Percentiles rank a stretch among this genome's conserved stretches.
Evolutionary conservation across 2,888 invertebrate genomes (phyloP).

Genomic region (Coremacera marginata): DNA sequence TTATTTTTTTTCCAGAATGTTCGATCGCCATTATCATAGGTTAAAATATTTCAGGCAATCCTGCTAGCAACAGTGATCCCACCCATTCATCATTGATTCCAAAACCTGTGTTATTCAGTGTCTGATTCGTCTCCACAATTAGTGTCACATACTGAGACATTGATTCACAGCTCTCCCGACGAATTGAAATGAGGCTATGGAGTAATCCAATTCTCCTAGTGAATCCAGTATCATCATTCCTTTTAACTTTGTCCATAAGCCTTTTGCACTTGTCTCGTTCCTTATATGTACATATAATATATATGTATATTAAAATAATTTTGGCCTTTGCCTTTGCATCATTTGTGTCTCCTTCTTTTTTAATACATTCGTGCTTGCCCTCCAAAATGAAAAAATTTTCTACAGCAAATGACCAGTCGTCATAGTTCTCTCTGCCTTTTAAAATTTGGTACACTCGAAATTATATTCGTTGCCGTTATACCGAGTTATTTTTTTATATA

Average conservation of each 20-base stretch:
- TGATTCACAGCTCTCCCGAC: background rate
- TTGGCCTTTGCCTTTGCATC: slow-evolving; percentile 44
- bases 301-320: slow-evolving; percentile 40
- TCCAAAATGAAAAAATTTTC: background rate
- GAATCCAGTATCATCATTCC: slow-evolving; percentile 6
- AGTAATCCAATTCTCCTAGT: slow-evolving; percentile 21
- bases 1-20: slow-evolving; percentile 40
- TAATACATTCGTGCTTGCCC: background rate
- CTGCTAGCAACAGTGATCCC: slow-evolving; percentile 33
- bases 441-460: background rate
- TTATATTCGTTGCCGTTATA: background rate
- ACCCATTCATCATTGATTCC: no score
- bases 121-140: no score
- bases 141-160: slow-evolving; percentile 14
- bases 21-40: slow-evolving; percentile 47
- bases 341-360: background rate
- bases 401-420: slow-evolving; percentile 3
- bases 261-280: background rate
- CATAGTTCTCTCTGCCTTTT: background rate
- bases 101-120: no score
- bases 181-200: slow-evolving; percentile 20
- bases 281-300: slow-evolving; percentile 37
- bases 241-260: slow-evolving; percentile 29
- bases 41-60: slow-evolving; percentile 42
- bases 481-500: background rate